Evolutionary conservation across 2,113 vertebrate species (phyloP).

Genomic region (Hystrix brachyura): DNA sequence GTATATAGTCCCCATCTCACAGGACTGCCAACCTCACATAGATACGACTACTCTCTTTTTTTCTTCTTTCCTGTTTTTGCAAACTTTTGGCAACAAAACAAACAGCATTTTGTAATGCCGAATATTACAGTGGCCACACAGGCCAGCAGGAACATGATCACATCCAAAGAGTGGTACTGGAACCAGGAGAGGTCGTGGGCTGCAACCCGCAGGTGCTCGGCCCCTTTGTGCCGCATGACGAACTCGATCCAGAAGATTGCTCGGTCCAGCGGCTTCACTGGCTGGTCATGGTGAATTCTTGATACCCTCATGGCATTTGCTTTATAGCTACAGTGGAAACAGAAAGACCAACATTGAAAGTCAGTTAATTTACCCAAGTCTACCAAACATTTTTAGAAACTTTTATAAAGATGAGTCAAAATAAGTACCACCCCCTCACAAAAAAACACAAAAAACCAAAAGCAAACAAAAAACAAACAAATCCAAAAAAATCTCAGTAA

Average conservation of each 20-base stretch:
- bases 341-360: neutral
- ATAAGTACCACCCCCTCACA: neutral
- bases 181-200: slow-evolving; percentile 93
- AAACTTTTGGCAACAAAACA: slow-evolving; percentile 84
- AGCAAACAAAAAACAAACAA: neutral
- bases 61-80: slow-evolving; percentile 78
- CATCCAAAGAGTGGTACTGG: slow-evolving; percentile 93
- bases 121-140: slow-evolving; percentile 77
- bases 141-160: slow-evolving; percentile 88
- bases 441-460: neutral
- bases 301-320: slow-evolving; percentile 90
- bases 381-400: neutral
- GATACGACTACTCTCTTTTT: slow-evolving; percentile 81
- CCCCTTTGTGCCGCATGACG: slow-evolving; percentile 93
- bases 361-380: neutral
- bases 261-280: slow-evolving; percentile 89
- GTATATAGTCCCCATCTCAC: neutral
- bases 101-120: slow-evolving; percentile 86
- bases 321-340: slow-evolving; percentile 89
- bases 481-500: neutral
- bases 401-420: neutral
- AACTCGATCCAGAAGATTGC: slow-evolving; percentile 95
- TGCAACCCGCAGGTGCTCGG: slow-evolving; percentile 91
- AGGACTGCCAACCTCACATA: neutral
- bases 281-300: slow-evolving; percentile 93